Percentiles rank a stretch among this genome's conserved stretches.
phyloP scores from a whole-genome alignment of 2,888 invertebrate species.

The Acanthoscelides obtectus region DNA sequence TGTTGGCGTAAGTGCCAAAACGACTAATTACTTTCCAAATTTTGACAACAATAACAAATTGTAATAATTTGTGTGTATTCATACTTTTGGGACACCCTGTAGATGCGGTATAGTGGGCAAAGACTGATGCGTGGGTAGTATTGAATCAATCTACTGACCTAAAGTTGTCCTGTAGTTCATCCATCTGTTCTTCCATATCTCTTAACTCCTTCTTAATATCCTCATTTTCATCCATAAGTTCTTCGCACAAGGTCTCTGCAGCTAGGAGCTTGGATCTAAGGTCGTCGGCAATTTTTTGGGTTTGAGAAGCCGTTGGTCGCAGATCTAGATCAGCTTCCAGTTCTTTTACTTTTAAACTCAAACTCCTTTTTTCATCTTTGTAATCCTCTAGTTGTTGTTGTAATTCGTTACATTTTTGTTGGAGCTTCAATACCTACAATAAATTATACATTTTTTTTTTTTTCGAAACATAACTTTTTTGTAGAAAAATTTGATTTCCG shows the following conservation, averaged over 20 bases:
- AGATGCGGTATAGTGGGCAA: no score
- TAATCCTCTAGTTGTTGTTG: slow-evolving; percentile 76
- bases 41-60: no score
- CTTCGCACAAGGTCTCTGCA: slow-evolving; percentile 88
- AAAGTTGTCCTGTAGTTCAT: slow-evolving; percentile 97
- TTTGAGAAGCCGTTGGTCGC: slow-evolving; percentile 53
- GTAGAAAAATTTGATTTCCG: no score
- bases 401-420: slow-evolving; percentile 82
- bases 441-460: background rate
- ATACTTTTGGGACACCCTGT: no score
- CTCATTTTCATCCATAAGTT: slow-evolving; percentile 93
- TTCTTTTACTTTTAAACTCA: slow-evolving; percentile 67
- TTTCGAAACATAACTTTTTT: no score
- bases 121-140: no score
- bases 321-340: slow-evolving; percentile 64
- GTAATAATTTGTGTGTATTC: no score
- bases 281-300: slow-evolving; percentile 63
- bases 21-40: background rate
- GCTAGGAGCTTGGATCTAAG: slow-evolving; percentile 79
- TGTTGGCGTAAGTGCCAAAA: background rate
- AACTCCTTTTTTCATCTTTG: slow-evolving; percentile 72
- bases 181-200: slow-evolving; percentile 95
- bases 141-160: slow-evolving; percentile 56
- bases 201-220: slow-evolving; percentile 89
- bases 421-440: slow-evolving; percentile 58